phyloP scores from a whole-genome alignment of 2,113 vertebrate species.

The Scopus umbretta region DNA sequence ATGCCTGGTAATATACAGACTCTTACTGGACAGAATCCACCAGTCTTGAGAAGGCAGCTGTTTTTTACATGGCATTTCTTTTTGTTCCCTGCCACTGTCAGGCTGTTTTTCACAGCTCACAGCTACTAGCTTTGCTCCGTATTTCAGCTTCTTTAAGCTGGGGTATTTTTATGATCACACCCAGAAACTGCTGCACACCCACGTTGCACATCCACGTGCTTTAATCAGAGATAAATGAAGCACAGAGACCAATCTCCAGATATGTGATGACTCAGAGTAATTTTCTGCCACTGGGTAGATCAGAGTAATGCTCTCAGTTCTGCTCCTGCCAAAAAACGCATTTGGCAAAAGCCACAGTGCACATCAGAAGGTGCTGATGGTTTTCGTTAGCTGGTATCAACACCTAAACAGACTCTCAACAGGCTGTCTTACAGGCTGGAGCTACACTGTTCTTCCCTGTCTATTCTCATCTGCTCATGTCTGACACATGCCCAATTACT shows the following conservation, averaged over 20 bases:
- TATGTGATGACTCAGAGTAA: background rate
- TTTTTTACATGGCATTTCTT: background rate
- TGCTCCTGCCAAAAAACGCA: background rate
- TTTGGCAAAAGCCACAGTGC: background rate
- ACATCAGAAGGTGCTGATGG: background rate
- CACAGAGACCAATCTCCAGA: background rate
- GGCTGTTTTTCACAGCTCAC: background rate
- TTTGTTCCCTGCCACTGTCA: background rate
- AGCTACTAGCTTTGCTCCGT: background rate
- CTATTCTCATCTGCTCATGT: background rate
- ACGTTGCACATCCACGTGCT: background rate
- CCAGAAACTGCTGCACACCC: constrained; percentile 1
- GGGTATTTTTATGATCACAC: background rate
- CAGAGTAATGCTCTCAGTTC: background rate
- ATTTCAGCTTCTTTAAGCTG: background rate
- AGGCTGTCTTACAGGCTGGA: background rate
- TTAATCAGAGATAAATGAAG: background rate
- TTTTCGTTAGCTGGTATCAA: background rate
- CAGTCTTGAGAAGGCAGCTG: background rate
- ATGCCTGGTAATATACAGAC: background rate
- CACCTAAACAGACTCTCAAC: background rate
- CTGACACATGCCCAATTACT: background rate
- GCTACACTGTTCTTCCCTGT: background rate
- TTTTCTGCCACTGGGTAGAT: background rate
- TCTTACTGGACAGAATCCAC: background rate